Conservation (phyloP, 1,140 invertebrate species). For the Ylistrum balloti region DNA sequence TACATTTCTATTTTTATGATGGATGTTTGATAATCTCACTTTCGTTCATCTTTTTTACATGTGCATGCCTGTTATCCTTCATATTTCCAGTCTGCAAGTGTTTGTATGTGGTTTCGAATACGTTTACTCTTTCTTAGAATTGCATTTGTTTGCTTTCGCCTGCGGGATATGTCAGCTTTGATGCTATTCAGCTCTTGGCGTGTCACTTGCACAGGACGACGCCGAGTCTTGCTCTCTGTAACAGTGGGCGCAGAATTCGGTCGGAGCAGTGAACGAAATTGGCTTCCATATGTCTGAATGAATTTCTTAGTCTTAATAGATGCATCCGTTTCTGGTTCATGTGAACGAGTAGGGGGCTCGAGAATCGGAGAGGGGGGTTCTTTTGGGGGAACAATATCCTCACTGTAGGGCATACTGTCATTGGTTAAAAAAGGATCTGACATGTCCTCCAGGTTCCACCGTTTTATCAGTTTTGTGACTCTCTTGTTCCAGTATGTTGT, state of each 20-base stretch:
- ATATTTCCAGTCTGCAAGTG: slow-evolving; percentile 43
- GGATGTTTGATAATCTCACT: neutral
- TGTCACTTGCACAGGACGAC: slow-evolving; percentile 38
- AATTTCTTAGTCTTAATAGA: slow-evolving; percentile 49
- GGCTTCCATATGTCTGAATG: slow-evolving; percentile 52
- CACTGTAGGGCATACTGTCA: neutral
- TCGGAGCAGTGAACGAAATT: slow-evolving; percentile 48
- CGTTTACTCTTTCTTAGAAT: slow-evolving; percentile 55
- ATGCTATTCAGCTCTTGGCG: slow-evolving; percentile 59
- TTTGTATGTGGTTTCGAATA: slow-evolving; percentile 47
- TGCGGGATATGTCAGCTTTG: slow-evolving; percentile 51
- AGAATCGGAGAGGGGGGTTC: slow-evolving; percentile 1
- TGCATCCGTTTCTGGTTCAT: slow-evolving; percentile 40
- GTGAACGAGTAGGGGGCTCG: neutral
- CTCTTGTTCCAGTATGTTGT: slow-evolving; percentile 53
- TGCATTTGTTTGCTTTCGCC: slow-evolving; percentile 53
- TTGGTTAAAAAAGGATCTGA: slow-evolving; percentile 13
- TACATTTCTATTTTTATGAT: neutral
- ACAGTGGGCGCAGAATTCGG: neutral
- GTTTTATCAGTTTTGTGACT: slow-evolving; percentile 46
- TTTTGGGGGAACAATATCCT: neutral
- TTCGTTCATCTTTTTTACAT: no score
- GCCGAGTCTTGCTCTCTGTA: neutral
- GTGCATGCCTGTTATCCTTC: neutral
- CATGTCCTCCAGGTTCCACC: slow-evolving; percentile 57